These are phyloP conservation scores for Bungarus multicinctus DNA, from an alignment of 2,113 vertebrate species.

Conservation along the genomic window DNA sequence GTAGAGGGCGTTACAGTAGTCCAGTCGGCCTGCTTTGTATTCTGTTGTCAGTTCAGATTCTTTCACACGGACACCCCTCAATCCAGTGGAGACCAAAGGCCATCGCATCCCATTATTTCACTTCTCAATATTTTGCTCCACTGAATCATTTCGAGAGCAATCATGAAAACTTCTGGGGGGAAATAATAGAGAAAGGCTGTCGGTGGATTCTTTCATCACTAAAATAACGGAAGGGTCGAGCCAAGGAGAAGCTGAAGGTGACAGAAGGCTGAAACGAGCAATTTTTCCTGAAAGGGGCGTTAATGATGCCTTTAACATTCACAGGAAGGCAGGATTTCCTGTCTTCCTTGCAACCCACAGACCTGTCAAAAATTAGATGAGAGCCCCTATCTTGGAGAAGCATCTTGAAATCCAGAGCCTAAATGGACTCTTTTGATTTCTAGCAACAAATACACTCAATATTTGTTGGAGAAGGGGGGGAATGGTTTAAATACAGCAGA, in stretches of 20 bases:
- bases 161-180: slow-evolving; percentile 33
- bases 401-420: accelerated
- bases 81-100: slow-evolving; percentile 37
- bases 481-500: not conserved
- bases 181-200: slow-evolving; percentile 41
- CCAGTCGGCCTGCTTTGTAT: not conserved
- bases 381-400: not conserved
- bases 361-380: not conserved
- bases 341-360: not conserved
- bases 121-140: slow-evolving; percentile 55
- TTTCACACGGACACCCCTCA: slow-evolving; percentile 33
- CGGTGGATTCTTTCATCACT: slow-evolving; percentile 52
- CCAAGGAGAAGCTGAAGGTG: slow-evolving; percentile 42
- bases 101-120: slow-evolving; percentile 13
- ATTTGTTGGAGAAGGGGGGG: slow-evolving; percentile 4
- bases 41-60: not conserved
- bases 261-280: slow-evolving; percentile 39
- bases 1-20: too few species aligned
- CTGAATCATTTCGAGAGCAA: slow-evolving; percentile 51
- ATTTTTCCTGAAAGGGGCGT: not conserved
- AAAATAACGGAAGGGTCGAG: slow-evolving; percentile 39
- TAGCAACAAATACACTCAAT: not conserved
- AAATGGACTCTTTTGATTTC: not conserved
- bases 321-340: not conserved
- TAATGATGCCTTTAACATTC: slow-evolving; percentile 22